Evolutionary conservation across 2,888 invertebrate genomes (phyloP), one percentile per base, ranked within the genome.

Genomic region (Chrysodeixis includens): DNA sequence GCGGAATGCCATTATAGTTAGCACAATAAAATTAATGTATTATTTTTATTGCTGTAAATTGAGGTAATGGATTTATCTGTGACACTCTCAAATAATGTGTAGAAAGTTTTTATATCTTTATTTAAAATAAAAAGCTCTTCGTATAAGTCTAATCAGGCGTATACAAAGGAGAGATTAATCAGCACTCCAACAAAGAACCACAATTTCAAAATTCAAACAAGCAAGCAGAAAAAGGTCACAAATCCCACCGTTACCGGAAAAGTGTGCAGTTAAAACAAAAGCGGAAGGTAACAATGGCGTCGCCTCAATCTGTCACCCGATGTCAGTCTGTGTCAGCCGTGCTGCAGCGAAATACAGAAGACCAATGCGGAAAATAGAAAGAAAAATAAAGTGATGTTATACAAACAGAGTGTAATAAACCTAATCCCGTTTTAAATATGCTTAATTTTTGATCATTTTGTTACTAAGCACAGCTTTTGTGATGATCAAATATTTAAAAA

Each of bases 281-380:
- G 82, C 79, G 74, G 80, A 81, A 85, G 85, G 79, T 76, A 78
- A 81, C 81, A 79, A 79, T 79, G 74, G 87, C 86, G 88, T 85
- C 83, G 81, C 82, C 78, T 84, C 86, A 85, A 82, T 85, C 90
- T 79, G 81, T 79, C 86, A 86, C 62, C 65, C 70, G 63, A 54
- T 63, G 71, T 72, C 74, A 82, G 74, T 79, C 79, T 40, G 44
- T 30, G 76, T 22, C 59, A 49, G 32, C 10, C 26, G 6, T 0
- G 8, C 20, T 12, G 1, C 1, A 5, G 1, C 9, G 7, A 4
- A 9, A 4, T 8, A 12, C 68, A 74, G 74, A 67, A 74, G 76
- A 51, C 8, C 40, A 30, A 72, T 12, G 12, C 2, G 5, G 12
- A 26, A 26, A 2, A 4, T 4, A 2, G 26, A 26, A 4, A 6